Evolutionary conservation across 1,140 invertebrate genomes (phyloP).

Genomic region (Scaptomyza pallida): DNA sequence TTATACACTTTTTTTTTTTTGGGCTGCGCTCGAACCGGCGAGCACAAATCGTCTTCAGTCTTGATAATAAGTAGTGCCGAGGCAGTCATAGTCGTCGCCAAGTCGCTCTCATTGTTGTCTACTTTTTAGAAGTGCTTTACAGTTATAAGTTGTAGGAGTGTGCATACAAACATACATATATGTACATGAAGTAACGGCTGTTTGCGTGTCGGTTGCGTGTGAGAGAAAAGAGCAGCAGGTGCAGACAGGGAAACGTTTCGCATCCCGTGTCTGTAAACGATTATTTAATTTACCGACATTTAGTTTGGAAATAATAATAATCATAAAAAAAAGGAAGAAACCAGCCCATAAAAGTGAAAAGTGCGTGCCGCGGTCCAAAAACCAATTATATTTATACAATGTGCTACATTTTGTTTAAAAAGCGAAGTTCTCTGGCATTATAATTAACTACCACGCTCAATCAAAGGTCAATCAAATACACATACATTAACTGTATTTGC

Average conservation of each 20-base stretch:
- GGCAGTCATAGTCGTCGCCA: conserved; percentile 25
- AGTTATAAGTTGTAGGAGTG: conserved; percentile 27
- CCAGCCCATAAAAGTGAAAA: conserved; percentile 12
- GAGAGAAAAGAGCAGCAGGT: conserved; percentile 9
- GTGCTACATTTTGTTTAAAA: conserved; percentile 25
- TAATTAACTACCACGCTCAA: background rate
- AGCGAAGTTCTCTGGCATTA: conserved; percentile 19
- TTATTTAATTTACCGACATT: conserved; percentile 74
- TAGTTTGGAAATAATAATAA: conserved; percentile 23
- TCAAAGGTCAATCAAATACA: conserved; percentile 44
- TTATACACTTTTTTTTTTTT: background rate
- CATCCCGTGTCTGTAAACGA: conserved; percentile 46
- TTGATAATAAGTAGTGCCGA: conserved; percentile 61
- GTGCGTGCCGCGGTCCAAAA: conserved; percentile 34
- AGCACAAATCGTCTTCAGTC: conserved; percentile 59
- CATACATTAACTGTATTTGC: conserved; percentile 14
- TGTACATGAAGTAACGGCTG: conserved; percentile 58
- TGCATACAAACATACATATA: background rate
- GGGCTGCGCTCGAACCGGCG: conserved; percentile 38
- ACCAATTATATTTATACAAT: conserved; percentile 17
- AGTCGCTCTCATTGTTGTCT: conserved; percentile 40
- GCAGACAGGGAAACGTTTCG: conserved; percentile 8
- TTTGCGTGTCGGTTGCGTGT: conserved; percentile 63
- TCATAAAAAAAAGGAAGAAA: too few species aligned
- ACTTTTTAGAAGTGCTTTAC: conserved; percentile 45